Base-by-base conservation (phyloP, 1,140 invertebrate species). In the Rhizoglyphus robini region DNA sequence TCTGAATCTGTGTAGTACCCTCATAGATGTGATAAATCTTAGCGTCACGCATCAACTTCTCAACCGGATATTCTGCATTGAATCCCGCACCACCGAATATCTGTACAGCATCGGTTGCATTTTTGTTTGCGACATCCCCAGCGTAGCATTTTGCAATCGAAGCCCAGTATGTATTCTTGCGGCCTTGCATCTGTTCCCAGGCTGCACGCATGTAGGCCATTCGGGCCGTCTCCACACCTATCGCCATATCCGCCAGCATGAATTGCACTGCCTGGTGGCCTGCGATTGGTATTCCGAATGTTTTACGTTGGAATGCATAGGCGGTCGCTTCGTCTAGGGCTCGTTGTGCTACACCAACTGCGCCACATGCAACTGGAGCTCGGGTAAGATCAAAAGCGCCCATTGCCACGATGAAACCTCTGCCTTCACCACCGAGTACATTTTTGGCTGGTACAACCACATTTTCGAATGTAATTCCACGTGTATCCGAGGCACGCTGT, bases 1-100 rank as follows among this genome's bases (percentile, higher is more conserved):
- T 81, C 76, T 99, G 96, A 71, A 99, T 97, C 78, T 99, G 93
- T 0, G 90, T 83, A 11, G 94, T 98, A 51, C 95, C 95, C 79
- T 98, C 95, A 73, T 98, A 98, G 68, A 98, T 98, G 78, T 77
- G 69, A 62, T 73, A 97, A 72, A 98, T 98, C 79, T 99, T 99
- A 8, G 95, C 94, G 80, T 99, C 96, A 68, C 95, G 81, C 92
- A 98, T 97, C n/a, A 99, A 79, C 75, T 99, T 99, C 75, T 98
- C 96, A 0, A 96, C 95, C 1, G 96, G 95, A 78, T 98, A 99
- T 66, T 98, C 95, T 49, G 81, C 84, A 76, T 98, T 98, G 78
- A 95, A 99, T n/a, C 95, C 94, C 76, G 90, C 91, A 46, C 95
- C 95, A 61, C 95, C 95, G 77, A 96, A 97, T 57, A 97, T 83